Conservation (phyloP, 2,888 invertebrate genomes). For the Tethea ocularis region DNA sequence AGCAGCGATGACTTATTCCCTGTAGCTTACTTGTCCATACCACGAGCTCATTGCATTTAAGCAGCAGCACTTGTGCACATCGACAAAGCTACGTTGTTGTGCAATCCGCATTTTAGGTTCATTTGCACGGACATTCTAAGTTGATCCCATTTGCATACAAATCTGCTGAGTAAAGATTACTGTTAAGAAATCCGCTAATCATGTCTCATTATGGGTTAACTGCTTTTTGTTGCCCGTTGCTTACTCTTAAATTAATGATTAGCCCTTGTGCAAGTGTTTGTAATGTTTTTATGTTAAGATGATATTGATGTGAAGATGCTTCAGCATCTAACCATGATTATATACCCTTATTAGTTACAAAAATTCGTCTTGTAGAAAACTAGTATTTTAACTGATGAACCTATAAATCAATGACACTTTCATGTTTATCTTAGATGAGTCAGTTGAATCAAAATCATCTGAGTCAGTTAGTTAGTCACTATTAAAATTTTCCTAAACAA, state of each 20-base stretch:
- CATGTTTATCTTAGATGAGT: not conserved
- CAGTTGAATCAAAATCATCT: not conserved
- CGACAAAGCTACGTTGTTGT: constrained; percentile 36
- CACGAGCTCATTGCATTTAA: not conserved
- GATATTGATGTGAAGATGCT: not conserved
- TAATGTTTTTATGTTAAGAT: not conserved
- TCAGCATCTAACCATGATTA: not conserved
- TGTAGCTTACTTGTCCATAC: not conserved
- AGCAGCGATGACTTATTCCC: constrained; percentile 20
- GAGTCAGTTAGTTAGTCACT: not conserved
- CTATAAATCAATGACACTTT: not conserved
- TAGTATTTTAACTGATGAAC: not conserved
- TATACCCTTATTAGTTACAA: not conserved
- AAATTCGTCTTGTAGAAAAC: too few species aligned
- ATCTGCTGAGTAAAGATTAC: constrained; percentile 6
- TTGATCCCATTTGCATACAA: constrained; percentile 28
- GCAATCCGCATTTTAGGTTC: constrained; percentile 42
- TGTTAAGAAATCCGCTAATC: constrained; percentile 1
- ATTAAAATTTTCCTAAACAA: not conserved
- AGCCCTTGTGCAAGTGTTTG: not conserved
- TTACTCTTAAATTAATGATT: not conserved
- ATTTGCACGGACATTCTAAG: constrained; percentile 36
- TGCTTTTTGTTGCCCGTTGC: not conserved
- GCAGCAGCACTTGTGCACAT: constrained; percentile 26
- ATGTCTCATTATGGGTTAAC: not conserved